Base-by-base conservation (phyloP, 2,797 vertebrate species). In the Danio kyathit region DNA sequence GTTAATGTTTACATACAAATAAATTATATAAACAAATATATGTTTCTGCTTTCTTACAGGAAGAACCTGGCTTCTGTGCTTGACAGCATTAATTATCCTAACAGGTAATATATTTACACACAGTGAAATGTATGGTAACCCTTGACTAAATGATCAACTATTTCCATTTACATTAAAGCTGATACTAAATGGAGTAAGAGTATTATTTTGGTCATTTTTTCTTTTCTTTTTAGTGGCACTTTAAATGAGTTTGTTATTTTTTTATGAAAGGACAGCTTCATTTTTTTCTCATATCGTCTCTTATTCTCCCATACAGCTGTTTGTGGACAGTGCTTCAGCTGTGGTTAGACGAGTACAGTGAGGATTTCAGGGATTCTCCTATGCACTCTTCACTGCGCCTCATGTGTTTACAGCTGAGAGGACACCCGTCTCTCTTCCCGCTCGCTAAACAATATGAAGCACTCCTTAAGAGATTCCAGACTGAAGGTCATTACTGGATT, bases 341-440 rank as follows among this genome's bases (percentile, higher is more conserved):
- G 69, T 97, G 96, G 97, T 84, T 98, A 9, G 92, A 91, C 51
- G 93, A 96, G 69, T 92, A 95, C 85, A 86, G 91, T 0, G 92
- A 94, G 61, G 96, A 96, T 87, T 95, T 98, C 86, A 86, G 90
- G 10, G 94, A 96, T 0, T 92, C 95, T 0, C 95, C 95, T 29
- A 84, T 91, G 76, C 91, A 95, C 87, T 84, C 86, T 5, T 86
- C 89, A 49, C 91, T 97, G 46, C 88, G 88, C 40, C 87, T 90
- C 72, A 48, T 96, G 80, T 87, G 90, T 19, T 78, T 74, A 10
- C 93, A 94, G 84, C 76, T 97, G 82, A 88, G 80, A 7, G 92
- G 86, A 71, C 93, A 80, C 59, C 90, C 89, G 69, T 88, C 49
- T 85, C 89, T 88, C 86, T 91, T 79, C n/a, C 88, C 51, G 67